Evolutionary conservation across 2,888 invertebrate genomes (phyloP).

Genomic region (Stegana nigrithorax): DNA sequence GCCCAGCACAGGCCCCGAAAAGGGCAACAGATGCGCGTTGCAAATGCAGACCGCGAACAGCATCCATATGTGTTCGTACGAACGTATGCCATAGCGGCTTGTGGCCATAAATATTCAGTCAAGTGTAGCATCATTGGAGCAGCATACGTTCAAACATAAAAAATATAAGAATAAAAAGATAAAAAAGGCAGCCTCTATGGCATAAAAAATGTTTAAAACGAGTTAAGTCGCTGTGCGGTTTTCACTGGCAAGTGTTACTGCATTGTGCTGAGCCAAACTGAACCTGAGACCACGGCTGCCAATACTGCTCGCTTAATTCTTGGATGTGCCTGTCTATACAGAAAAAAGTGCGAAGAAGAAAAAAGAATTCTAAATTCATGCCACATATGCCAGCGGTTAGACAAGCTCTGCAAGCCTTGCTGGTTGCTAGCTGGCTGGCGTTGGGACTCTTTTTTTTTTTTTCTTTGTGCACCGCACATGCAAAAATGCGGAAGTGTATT

Average conservation of each 20-base stretch:
- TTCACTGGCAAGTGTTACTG: not conserved
- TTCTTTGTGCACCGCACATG: no score
- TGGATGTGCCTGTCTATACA: not conserved
- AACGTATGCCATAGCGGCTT: conserved; percentile 51
- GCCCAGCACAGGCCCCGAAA: not conserved
- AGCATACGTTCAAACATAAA: conserved; percentile 25
- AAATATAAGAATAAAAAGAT: not conserved
- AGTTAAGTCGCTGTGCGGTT: conserved; percentile 52
- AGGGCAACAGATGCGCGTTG: conserved; percentile 2
- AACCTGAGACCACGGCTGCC: no score
- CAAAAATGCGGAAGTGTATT: not conserved
- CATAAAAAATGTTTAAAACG: conserved; percentile 45
- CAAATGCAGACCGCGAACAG: not conserved
- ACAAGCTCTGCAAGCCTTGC: conserved; percentile 1
- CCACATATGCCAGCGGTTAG: not conserved
- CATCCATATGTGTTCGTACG: conserved; percentile 34
- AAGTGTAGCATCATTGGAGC: conserved; percentile 40
- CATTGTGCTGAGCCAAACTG: no score
- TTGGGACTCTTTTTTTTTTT: no score
- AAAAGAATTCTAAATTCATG: not conserved
- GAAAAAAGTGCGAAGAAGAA: not conserved
- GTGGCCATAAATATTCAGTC: conserved; percentile 59
- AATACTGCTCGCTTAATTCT: not conserved
- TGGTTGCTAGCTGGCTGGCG: conserved; percentile 24
- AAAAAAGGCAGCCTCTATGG: not conserved